Evolutionary conservation across 2,113 vertebrate genomes (phyloP).

Genomic region (Rhynchomys soricoides): DNA sequence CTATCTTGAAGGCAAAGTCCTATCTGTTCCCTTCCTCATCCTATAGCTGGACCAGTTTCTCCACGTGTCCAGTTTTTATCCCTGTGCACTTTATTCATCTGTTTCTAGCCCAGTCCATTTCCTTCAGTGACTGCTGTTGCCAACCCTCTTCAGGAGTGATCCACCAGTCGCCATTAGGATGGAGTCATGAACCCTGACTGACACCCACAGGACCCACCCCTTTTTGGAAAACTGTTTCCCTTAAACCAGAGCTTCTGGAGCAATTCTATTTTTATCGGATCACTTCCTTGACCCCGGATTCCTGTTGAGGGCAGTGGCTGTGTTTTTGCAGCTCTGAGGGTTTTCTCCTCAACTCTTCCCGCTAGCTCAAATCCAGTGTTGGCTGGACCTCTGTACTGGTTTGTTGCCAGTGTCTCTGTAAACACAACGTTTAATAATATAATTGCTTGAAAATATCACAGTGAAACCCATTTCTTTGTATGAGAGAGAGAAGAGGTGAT

Average conservation of each 20-base stretch:
- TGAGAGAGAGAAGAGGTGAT: too few relatives aligned
- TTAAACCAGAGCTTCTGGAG: not conserved
- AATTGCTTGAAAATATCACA: not conserved
- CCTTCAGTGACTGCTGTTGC: not conserved
- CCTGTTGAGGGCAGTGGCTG: not conserved
- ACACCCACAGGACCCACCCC: not conserved
- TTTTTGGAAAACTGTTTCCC: constrained; percentile 36
- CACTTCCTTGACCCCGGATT: not conserved
- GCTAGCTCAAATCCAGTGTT: not conserved
- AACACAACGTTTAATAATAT: not conserved
- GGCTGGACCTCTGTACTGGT: not conserved
- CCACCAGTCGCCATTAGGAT: not conserved
- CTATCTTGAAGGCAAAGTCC: too few relatives aligned
- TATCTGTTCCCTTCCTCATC: not conserved
- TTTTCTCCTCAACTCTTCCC: not conserved
- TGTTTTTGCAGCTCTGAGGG: not conserved
- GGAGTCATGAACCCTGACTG: not conserved
- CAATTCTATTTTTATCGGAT: not conserved
- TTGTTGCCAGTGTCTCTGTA: not conserved
- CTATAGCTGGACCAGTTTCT: not conserved
- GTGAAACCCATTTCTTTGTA: not conserved
- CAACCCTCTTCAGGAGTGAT: not conserved
- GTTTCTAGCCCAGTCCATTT: not conserved
- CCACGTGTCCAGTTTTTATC: not conserved
- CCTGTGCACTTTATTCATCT: not conserved